Base-by-base conservation (phyloP, 2,888 invertebrate genomes). In the Meganola albula region DNA sequence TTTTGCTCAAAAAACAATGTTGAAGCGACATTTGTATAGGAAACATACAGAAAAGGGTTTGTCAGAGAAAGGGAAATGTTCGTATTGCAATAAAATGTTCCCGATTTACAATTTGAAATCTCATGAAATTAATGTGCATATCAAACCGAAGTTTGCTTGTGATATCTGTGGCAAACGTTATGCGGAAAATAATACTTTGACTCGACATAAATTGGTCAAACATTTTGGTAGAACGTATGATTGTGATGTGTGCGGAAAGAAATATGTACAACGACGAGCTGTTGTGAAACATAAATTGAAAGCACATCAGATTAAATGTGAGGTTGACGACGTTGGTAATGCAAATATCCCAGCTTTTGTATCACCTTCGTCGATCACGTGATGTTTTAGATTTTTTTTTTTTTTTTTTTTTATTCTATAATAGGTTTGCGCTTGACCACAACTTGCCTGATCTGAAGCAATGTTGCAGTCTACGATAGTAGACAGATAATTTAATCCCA, bases 211-310 rank as follows among this genome's bases (percentile, higher is more conserved):
- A 4, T 1, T 25, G 1, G 23, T 22, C 0, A 40, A 33, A 12
- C 53, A 53, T 23, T 47, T 20, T 1, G 44, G 47, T 0, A 18
- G 10, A 1, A 26, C 21, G 0, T 36, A 30, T 4, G 32, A 35
- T 1, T 53, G 53, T 34, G 39, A 26, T 1, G 1, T 44, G 0
- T 53, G 53, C 3, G 25, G 24, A 1, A 53, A 55, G 4, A 39
- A 36, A 18, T 37, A 38, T 43, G 0, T 30, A 35, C 0, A 28
- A 11, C 24, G 21, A 9, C 30, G 35, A 30, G n/a, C n/a, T n/a
- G n/a, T n/a, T n/a, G n/a, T n/a, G n/a, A n/a, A n/a, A n/a, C 53
- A 53, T 10, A 34, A 8, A 10, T 2, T 31, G 1, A 53, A 40
- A 34, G 30, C 46, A 0, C 53, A 53, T 37, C 29, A 33, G 5